phyloP scores from a whole-genome alignment of 2,888 invertebrate species.

The Papilio demoleus region DNA sequence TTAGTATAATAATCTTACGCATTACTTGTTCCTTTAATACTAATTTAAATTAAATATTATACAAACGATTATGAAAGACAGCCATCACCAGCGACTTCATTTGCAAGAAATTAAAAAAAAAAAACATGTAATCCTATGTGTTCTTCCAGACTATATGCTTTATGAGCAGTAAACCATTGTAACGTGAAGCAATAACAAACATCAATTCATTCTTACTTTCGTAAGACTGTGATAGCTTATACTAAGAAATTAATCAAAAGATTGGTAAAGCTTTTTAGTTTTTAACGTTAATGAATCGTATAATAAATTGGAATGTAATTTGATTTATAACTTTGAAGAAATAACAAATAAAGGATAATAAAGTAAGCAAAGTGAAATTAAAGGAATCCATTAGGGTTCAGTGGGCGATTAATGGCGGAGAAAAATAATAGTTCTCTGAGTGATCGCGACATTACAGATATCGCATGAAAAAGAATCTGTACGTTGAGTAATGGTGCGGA shows the following conservation, averaged over 20 bases:
- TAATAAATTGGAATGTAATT: constrained; percentile 26
- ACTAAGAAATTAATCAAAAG: constrained; percentile 33
- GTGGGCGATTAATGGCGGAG: constrained; percentile 38
- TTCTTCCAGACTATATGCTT: too few species aligned
- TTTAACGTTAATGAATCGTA: constrained; percentile 28
- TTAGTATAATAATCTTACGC: constrained; percentile 35
- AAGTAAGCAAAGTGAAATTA: constrained; percentile 38
- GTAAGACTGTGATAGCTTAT: too few species aligned
- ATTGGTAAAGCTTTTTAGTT: constrained; percentile 22
- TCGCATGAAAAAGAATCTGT: constrained; percentile 65
- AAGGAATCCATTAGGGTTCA: constrained; percentile 39
- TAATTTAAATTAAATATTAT: too few species aligned
- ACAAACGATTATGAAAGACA: neutral
- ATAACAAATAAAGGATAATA: constrained; percentile 35
- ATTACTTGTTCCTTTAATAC: constrained; percentile 21
- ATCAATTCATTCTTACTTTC: too few species aligned
- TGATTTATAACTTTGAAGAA: constrained; percentile 34
- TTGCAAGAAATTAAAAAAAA: too few species aligned
- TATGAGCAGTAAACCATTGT: too few species aligned
- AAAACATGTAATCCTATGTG: too few species aligned
- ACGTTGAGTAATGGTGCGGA: constrained; percentile 58
- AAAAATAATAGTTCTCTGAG: constrained; percentile 57
- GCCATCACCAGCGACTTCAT: too few species aligned
- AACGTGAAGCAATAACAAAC: too few species aligned
- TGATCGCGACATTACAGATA: constrained; percentile 62